Base-by-base conservation (phyloP, 1,140 invertebrate genomes). In the Physella acuta region DNA sequence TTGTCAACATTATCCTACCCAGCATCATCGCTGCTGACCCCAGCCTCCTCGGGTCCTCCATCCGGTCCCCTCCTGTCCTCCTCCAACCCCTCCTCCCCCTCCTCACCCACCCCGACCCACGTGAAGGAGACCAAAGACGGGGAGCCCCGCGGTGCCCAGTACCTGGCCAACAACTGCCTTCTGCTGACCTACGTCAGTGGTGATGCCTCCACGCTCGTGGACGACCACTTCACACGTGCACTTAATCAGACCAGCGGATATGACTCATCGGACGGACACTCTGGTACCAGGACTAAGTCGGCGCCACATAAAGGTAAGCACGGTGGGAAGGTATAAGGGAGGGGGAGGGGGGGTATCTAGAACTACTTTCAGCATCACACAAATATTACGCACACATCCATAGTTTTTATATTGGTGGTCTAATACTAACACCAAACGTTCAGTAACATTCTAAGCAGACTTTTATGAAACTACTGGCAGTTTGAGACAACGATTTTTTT, bases 131-230 rank as follows among this genome's bases (percentile, higher is more conserved):
- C 55, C 28, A 70, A 71, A 56, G 78, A 75, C 2, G 70, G 53
- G n/a, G 76, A 78, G 55, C 80, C 82, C 0, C 78, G 78, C 53
- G 80, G 92, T 75, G 93, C 93, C 60, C 93, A 96, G 80, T 97
- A 96, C 86, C 89, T 97, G 67, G 94, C 92, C 72, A 92, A 94
- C 67, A 95, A 95, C 88, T 97, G 94, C 87, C 93, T 96, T 53
- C 91, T 97, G 73, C 94, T 96, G 85, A 95, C 94, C 63, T 93
- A 95, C 87, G 96, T 96, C 85, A 90, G 91, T 68, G 94, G 94
- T 16, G 94, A 97, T 85, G 92, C 93, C 28, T 91, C 93, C 37
- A 88, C 91, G 69, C 93, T 95, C 72, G 94, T 97, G 59, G 95
- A 97, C 83, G 94, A 97, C 86, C 95, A 97, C 86, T 97, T 97